Base-by-base conservation (phyloP, 2,113 vertebrate species). In the Deroptyus accipitrinus region DNA sequence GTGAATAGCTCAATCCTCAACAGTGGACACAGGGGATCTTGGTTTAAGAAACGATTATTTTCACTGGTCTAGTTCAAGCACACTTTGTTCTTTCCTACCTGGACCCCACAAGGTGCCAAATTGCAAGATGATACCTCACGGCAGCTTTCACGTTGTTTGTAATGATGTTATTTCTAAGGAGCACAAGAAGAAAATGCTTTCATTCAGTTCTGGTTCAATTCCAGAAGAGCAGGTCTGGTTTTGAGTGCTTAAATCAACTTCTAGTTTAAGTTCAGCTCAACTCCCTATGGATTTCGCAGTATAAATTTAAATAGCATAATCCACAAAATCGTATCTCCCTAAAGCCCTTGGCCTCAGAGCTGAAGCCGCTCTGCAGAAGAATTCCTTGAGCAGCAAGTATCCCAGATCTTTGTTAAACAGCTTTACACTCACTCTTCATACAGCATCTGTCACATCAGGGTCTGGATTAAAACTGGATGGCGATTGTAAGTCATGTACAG, bases 111-210 rank as follows among this genome's bases (percentile, higher is more conserved):
- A 88, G 59, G 35, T 80, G 41, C 46, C 51, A 41, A 31, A 80
- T 0, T 20, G 12, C 37, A 31, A 57, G 22, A 9, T 7, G 39
- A 63, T 4, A 1, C n/a, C 70, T 85, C 24, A 12, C 0, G 0
- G 44, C 19, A 41, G 25, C 17, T 69, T 59, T 46, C 10, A 2
- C 8, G 9, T 17, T 44, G 63, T 28, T 25, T 73, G 42, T 18
- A 22, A 20, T 2, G 13, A 1, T 30, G n/a, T 24, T 42, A 42
- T 62, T 91, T 64, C 48, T 12, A 51, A 46, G 39, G 12, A 88
- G 1, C 2, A 48, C 63, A 25, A 61, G 55, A 35, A 79, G 28
- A 33, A 79, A 83, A 41, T 7, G 54, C 15, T 88, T 49, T 37
- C 83, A 67, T 62, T 63, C 54, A 30, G 31, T 63, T 66, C 64